Evolutionary conservation across 2,888 invertebrate species (phyloP).

Genomic region (Trichogramma evanescens): DNA sequence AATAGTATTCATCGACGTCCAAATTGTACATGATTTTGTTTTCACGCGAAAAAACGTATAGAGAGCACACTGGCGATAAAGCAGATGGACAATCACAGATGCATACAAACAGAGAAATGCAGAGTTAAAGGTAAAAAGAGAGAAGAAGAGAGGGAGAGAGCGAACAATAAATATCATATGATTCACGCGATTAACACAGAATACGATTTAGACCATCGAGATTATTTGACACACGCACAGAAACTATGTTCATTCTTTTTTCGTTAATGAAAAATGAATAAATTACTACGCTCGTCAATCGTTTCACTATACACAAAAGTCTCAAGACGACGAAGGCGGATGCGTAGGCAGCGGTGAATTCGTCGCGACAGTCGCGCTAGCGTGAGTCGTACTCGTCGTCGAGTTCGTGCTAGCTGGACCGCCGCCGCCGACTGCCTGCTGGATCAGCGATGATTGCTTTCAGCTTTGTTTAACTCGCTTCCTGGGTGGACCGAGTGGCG

Average conservation of each 20-base stretch:
- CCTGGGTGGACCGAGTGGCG: conserved; percentile 95
- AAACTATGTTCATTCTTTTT: neutral
- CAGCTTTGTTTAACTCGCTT: conserved; percentile 84
- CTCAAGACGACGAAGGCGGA: conserved; percentile 35
- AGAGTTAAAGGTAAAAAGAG: too few relatives aligned
- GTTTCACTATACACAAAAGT: conserved; percentile 45
- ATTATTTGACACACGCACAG: neutral
- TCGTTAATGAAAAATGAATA: conserved; percentile 17
- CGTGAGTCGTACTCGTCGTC: conserved; percentile 34
- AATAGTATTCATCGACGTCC: too few relatives aligned
- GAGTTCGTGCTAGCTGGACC: conserved; percentile 30
- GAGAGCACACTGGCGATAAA: too few relatives aligned
- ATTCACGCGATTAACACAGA: too few relatives aligned
- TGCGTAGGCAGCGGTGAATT: conserved; percentile 42
- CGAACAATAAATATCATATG: too few relatives aligned
- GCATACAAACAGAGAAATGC: too few relatives aligned
- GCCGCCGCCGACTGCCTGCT: conserved; percentile 30
- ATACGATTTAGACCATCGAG: neutral
- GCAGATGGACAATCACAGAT: too few relatives aligned
- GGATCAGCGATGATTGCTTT: conserved; percentile 49
- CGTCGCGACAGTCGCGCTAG: conserved; percentile 25
- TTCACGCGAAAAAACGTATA: too few relatives aligned
- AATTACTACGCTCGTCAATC: conserved; percentile 22
- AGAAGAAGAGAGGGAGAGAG: too few relatives aligned
- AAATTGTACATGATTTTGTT: too few relatives aligned